Base-by-base conservation (phyloP, 2,797 vertebrate genomes). In the Phoxinus dragarum region DNA sequence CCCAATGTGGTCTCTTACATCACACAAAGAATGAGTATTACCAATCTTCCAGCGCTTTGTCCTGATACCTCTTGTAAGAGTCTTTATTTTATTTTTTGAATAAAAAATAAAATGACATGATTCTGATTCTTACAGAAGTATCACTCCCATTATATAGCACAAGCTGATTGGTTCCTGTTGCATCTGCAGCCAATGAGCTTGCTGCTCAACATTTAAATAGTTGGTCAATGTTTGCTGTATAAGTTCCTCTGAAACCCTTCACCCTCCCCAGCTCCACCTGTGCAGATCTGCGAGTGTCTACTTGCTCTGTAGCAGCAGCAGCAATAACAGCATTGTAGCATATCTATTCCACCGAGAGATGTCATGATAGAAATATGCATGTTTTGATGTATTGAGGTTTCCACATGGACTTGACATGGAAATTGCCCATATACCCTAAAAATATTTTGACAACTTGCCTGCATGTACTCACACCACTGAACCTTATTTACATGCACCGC, bases 21-120 rank as follows among this genome's bases (percentile, higher is more conserved):
- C 82, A 78, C 56, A 81, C 82, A 34, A 80, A 87, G 83, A 82
- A 87, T 86, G 86, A 86, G 81, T 80, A 61, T 69, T 80, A 72
- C 86, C 69, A 79, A 31, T 86, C 86, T 90, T 74, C 81, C 54
- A 54, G 27, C 59, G 5, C 52, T 72, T 90, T 80, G 61, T 77
- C 31, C 72, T 81, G 69, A 87, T 87, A 52, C 4, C 71, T 78
- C 44, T 77, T 36, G 27, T 80, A 86, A 56, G 52, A 64, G 3
- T 56, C 69, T 75, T 74, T n/a, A 76, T 76, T 59, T 56, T 4
- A 56, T 77, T 59, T 6, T 61, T 34, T 23, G 0, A 2, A 6
- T 16, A 52, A 19, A 47, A 19, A 19, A 6, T 3, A 16, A 7
- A 40, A 40, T 38, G 36, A 4, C 36, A 38, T 40, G 40, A 17